Evolutionary conservation across 64 coral and sea anemone species (phyloP).

Genomic region (Montipora capricornis): DNA sequence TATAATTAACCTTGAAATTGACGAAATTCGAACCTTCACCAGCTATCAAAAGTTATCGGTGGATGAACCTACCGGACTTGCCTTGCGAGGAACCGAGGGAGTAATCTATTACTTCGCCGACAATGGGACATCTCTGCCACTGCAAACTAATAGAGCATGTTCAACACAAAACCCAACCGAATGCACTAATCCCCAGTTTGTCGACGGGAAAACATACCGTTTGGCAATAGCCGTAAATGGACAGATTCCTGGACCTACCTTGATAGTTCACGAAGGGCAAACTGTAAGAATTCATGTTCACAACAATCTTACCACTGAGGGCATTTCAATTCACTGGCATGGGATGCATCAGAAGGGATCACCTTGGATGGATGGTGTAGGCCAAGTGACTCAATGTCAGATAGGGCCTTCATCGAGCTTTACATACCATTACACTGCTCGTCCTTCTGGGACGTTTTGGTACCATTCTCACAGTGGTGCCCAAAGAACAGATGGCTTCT

Average conservation of each 20-base stretch:
- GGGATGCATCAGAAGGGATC: conserved; percentile 66
- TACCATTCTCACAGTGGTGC: conserved; percentile 70
- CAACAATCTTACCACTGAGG: conserved; percentile 65
- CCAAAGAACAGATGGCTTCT: conserved; percentile 69
- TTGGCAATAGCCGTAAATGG: conserved; percentile 71
- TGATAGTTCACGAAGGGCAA: conserved; percentile 69
- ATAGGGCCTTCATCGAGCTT: conserved; percentile 59
- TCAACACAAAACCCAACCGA: background rate
- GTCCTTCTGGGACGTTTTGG: conserved; percentile 61
- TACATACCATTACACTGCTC: conserved; percentile 48
- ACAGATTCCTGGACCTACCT: conserved; percentile 79
- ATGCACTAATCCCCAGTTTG: conserved; percentile 38
- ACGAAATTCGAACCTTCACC: conserved; percentile 42
- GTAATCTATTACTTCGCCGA: conserved; percentile 10
- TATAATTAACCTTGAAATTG: conserved; percentile 32
- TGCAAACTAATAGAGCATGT: background rate
- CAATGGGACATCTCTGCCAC: background rate
- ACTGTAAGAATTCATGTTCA: conserved; percentile 34
- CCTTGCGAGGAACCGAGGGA: conserved; percentile 36
- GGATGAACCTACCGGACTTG: background rate
- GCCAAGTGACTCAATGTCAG: conserved; percentile 67
- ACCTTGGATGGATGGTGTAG: conserved; percentile 83
- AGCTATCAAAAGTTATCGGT: conserved; percentile 33
- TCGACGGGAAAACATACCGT: conserved; percentile 61
- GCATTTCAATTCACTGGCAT: conserved; percentile 78